Evolutionary conservation across 2,888 invertebrate species (phyloP), one percentile per base, ranked within the genome.

Genomic region (Hydriomena furcata): DNA sequence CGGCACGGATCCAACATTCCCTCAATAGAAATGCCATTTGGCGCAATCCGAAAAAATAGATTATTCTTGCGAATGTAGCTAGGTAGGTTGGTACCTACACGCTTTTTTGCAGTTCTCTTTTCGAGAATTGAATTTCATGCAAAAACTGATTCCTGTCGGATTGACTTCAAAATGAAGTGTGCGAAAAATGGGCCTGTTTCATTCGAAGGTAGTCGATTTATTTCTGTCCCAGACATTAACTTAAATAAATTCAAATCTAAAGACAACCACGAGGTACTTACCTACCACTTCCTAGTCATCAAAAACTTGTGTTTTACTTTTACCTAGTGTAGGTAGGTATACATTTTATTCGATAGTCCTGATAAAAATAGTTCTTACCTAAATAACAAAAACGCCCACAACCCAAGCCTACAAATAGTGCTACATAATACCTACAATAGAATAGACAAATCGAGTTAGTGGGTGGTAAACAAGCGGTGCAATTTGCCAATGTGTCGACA

Each of bases 21-120:
- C 71, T 74, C 73, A 74, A 78, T 79, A 68, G 76, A 76, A 80
- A 79, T 70, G 72, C 75, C 76, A 80, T 81, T 82, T 77, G 71
- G 70, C 69, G 64, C 17, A 24, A 44, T 44, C 40, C 23, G 32
- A 21, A 40, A 49, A 42, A 48, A 43, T 32, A 27, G 35, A 30
- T 36, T 41, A 35, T 25, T 35, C 35, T 30, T 34, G 13, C 5
- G 20, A 23, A 10, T 35, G 8, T 32, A 32, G 7, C 11, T 46
- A 30, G 12, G 28, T 43, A 24, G 17, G 34, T 21, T 17, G 10
- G 17, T 20, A 32, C 21, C 21, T 38, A 27, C 20, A 31, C 2
- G 4, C 17, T 12, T 31, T 7, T 2, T 28, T n/a, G n/a, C n/a
- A n/a, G n/a, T n/a, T n/a, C n/a, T n/a, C n/a, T n/a, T n/a, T n/a